Evolutionary conservation across 2,113 vertebrate species (phyloP).

Genomic region (Marcusenius ussheri): DNA sequence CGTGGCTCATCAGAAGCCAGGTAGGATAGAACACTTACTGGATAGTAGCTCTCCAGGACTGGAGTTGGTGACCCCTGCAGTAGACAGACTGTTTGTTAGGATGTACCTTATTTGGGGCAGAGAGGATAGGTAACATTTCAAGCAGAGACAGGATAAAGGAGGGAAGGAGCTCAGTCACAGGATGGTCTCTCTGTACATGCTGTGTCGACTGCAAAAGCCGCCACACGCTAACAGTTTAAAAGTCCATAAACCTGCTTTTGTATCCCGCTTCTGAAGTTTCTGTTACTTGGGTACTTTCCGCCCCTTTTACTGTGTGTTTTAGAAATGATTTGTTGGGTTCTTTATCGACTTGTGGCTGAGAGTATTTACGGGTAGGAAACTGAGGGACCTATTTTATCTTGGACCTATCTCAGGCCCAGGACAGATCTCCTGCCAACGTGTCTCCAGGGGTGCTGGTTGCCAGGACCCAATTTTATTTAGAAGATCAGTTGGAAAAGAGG

Average conservation of each 20-base stretch:
- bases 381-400: slow-evolving; percentile 3
- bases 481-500: slow-evolving; percentile 8
- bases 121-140: not conserved
- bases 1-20: too few species aligned
- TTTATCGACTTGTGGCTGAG: not conserved
- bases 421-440: not conserved
- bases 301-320: not conserved
- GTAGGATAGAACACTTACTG: too few species aligned
- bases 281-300: not conserved
- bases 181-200: not conserved
- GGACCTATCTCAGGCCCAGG: not conserved
- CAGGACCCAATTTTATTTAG: slow-evolving; percentile 6
- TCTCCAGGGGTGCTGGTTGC: not conserved
- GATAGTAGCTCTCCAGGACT: too few species aligned
- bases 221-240: not conserved
- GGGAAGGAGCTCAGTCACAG: not conserved
- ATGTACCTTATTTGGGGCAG: not conserved
- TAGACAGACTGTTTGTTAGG: not conserved
- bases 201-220: not conserved
- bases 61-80: not conserved
- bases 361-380: not conserved
- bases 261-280: not conserved
- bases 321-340: not conserved
- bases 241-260: not conserved
- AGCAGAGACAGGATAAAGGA: not conserved